Evolutionary conservation across 2,113 vertebrate species (phyloP), one percentile per base, ranked within the genome.

Genomic region (Coreoperca whiteheadi): DNA sequence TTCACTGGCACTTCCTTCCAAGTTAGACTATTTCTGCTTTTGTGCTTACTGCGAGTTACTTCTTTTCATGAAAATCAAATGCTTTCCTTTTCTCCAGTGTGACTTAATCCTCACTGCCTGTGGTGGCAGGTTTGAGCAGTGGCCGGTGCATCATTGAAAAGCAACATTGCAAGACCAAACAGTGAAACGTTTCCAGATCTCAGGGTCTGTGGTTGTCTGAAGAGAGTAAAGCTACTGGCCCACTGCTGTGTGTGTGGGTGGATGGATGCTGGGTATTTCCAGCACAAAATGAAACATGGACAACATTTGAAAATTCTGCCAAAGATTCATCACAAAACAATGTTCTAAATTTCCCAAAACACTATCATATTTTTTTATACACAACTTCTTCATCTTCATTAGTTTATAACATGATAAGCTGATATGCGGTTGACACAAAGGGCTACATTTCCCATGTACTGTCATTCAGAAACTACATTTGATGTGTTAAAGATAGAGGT

Each of bases 191-290:
- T 71, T 81, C 78, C 64, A 81, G 18, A 74, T 84, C 37, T 79
- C 77, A 83, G 32, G 46, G 59, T 85, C 53, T 79, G 23, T 80
- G 85, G 79, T 79, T 25, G 65, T 83, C 69, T 73, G 43, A 23
- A 2, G 48, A 54, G n/a, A 66, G n/a, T 28, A 28, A 75, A 60
- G 70, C 67, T 59, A 61, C 61, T 34, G 54, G 53, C 67, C 34
- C 43, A 34, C 37, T n/a, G 2, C 41, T 71, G 46, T 72, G 67
- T 72, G 77, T 71, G 39, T 74, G 70, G 48, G 51, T 67, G 74
- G 32, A 79, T 82, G 63, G 39, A 16, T 57, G 46, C 46, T 66
- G 34, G 37, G 67, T 83, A 54, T 85, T 82, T 74, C 70, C 70
- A 61, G 12, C 23, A 30, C 46, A 83, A 78, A 79, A 79, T 4